Conservation (phyloP, 2,113 vertebrate genomes). For the Platysteira castanea region DNA sequence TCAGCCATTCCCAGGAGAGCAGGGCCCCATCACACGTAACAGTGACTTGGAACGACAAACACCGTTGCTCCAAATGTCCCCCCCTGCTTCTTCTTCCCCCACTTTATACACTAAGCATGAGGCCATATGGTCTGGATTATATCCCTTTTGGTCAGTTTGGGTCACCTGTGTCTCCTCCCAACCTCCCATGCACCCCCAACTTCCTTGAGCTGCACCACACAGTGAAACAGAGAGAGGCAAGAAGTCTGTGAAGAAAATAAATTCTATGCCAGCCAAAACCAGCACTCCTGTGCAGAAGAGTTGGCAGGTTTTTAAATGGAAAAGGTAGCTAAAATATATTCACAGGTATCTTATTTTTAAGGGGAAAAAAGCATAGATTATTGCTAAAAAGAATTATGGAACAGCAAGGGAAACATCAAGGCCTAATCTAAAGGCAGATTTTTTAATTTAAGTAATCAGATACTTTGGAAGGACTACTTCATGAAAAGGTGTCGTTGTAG, state of each 20-base stretch:
- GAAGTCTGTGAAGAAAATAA: not conserved
- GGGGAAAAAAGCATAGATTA: not conserved
- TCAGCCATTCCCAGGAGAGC: not conserved
- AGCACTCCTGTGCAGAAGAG: not conserved
- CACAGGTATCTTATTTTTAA: not conserved
- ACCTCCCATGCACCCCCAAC: not conserved
- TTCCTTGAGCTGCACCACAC: not conserved
- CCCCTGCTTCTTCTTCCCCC: not conserved
- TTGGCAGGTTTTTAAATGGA: not conserved
- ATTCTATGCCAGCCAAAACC: not conserved
- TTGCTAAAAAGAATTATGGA: not conserved
- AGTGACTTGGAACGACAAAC: not conserved
- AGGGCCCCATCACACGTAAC: too few species aligned
- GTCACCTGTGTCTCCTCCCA: not conserved
- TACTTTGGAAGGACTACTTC: not conserved
- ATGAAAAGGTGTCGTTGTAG: not conserved
- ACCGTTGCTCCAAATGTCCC: fast-evolving
- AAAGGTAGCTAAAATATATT: not conserved
- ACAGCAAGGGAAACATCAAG: not conserved
- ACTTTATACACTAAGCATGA: not conserved
- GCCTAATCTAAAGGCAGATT: not conserved
- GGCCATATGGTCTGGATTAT: not conserved
- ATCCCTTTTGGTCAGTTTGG: not conserved
- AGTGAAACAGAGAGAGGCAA: not conserved
- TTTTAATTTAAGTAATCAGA: not conserved